These are phyloP conservation scores for Diploptera punctata DNA, from an alignment of 2,888 invertebrate species.

Conservation along the genomic window DNA sequence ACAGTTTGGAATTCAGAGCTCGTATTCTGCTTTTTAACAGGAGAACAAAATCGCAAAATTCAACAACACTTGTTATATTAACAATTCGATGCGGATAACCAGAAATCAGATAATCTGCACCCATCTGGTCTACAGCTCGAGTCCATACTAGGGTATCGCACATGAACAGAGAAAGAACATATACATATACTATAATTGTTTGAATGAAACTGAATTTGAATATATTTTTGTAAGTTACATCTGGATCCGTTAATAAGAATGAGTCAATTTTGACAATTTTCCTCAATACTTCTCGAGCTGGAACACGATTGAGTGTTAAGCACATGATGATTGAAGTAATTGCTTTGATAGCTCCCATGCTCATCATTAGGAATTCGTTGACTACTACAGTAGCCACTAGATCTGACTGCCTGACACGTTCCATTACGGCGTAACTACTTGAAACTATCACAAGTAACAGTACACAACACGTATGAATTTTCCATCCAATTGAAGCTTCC, in stretches of 20 bases:
- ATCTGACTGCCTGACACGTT: not conserved
- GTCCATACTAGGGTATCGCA: constrained; percentile 4
- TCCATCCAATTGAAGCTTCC: not conserved
- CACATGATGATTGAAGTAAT: not conserved
- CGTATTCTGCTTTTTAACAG: not conserved
- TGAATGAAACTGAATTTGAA: constrained; percentile 1
- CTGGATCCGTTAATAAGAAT: not conserved
- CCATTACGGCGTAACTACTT: not conserved
- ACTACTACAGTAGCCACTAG: not conserved
- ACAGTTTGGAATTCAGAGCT: not conserved
- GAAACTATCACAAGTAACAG: not conserved
- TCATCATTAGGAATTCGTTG: constrained; percentile 3
- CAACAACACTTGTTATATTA: not conserved
- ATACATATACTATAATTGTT: not conserved
- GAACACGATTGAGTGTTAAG: not conserved
- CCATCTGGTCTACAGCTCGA: not conserved
- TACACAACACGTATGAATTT: not conserved
- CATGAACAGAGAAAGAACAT: not conserved
- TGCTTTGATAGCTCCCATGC: not conserved
- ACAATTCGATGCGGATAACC: not conserved
- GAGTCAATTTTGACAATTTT: not conserved
- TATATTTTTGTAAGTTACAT: not conserved
- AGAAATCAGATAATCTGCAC: not conserved
- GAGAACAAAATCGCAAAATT: constrained; percentile 1
- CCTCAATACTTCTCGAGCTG: not conserved